Evolutionary conservation across 2,797 vertebrate genomes (phyloP).

Genomic region (Crax fasciolata): DNA sequence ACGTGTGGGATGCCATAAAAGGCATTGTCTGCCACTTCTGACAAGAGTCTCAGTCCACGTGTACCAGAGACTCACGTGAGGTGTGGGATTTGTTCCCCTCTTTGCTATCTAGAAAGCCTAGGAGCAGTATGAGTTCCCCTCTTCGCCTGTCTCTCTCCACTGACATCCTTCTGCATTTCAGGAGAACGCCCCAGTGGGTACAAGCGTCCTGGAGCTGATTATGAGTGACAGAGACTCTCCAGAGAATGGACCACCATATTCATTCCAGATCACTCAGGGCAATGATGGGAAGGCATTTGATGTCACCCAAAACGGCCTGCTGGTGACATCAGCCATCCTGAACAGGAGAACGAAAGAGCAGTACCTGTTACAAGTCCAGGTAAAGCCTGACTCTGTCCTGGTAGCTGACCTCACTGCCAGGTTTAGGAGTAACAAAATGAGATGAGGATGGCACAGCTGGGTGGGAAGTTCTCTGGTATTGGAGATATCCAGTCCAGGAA

Average conservation of each 20-base stretch:
- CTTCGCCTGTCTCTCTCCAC: background rate
- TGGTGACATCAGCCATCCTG: constrained; percentile 88
- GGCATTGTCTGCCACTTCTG: background rate
- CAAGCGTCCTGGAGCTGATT: constrained; percentile 90
- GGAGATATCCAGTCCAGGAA: constrained; percentile 25
- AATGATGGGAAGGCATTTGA: constrained; percentile 90
- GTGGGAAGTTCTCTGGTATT: background rate
- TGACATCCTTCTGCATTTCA: constrained; percentile 59
- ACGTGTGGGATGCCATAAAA: background rate
- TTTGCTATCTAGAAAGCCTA: background rate
- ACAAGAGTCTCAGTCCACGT: background rate
- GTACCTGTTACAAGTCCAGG: constrained; percentile 95
- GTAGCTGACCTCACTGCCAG: background rate
- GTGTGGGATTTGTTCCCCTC: background rate
- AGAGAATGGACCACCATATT: constrained; percentile 92
- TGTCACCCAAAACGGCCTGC: constrained; percentile 91
- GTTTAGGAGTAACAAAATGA: background rate
- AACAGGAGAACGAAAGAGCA: constrained; percentile 85
- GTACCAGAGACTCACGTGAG: background rate
- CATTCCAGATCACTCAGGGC: constrained; percentile 91
- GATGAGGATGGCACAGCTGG: background rate
- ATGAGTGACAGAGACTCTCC: constrained; percentile 92
- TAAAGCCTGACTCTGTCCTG: constrained; percentile 58
- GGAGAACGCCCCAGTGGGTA: constrained; percentile 91
- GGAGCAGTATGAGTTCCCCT: background rate